A percentile compares a stretch with the other conserved stretches of the same genome.
phyloP scores from a whole-genome alignment of 2,888 invertebrate species.

The Agriopis aurantiaria region DNA sequence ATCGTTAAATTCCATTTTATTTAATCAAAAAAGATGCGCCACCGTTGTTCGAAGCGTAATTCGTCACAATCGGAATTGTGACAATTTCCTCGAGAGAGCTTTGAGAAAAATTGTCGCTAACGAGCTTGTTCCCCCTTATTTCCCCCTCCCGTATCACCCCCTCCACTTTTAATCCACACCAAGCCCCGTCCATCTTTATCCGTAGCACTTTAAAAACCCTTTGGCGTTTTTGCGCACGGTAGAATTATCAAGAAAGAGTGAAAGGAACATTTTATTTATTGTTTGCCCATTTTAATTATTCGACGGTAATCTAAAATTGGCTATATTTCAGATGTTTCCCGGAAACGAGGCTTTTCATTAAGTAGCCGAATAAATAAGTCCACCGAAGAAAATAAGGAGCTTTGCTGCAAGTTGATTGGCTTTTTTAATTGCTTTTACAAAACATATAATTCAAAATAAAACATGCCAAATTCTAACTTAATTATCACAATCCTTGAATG shows the following conservation, averaged over 20 bases:
- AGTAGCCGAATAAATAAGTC: slow-evolving; percentile 7
- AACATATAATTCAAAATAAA: no score
- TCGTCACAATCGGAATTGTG: slow-evolving; percentile 84
- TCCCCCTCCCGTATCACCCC: slow-evolving; percentile 54
- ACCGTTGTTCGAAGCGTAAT: slow-evolving; percentile 75
- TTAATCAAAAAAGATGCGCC: slow-evolving; percentile 67
- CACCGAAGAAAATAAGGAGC: slow-evolving; percentile 6
- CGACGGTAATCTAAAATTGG: slow-evolving; percentile 52
- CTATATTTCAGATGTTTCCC: slow-evolving; percentile 41
- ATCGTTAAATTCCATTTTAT: slow-evolving; percentile 62
- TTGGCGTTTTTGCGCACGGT: slow-evolving; percentile 79
- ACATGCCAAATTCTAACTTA: no score
- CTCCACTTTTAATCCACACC: slow-evolving; percentile 75
- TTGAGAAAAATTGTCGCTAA: slow-evolving; percentile 85
- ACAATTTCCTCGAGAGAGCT: slow-evolving; percentile 81
- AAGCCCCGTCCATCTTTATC: slow-evolving; percentile 63
- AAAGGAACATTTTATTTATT: slow-evolving; percentile 70
- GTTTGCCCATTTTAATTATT: slow-evolving; percentile 69
- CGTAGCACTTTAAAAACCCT: slow-evolving; percentile 84
- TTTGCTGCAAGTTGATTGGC: slow-evolving; percentile 2
- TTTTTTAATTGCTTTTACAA: neutral
- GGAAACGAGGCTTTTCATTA: slow-evolving; percentile 18
- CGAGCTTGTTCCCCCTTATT: slow-evolving; percentile 70
- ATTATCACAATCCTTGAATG: no score
- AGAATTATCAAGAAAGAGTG: slow-evolving; percentile 77